phyloP scores from a whole-genome alignment of 2,888 invertebrate species.

The Microchrysa polita region DNA sequence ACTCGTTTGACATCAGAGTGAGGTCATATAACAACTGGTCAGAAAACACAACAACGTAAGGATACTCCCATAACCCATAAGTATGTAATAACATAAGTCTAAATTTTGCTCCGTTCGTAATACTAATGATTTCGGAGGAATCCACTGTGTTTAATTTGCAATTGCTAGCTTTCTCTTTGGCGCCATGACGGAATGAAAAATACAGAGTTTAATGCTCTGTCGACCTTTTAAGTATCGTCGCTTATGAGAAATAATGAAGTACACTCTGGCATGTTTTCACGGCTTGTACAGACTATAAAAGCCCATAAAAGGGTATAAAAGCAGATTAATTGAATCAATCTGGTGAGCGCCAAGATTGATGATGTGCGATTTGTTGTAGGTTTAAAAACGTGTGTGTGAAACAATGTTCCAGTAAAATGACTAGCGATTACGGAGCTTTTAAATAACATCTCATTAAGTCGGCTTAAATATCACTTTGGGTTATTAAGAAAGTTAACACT shows the following conservation, averaged over 20 bases:
- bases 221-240: slow-evolving; percentile 36
- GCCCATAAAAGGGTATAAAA: slow-evolving; percentile 32
- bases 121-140: slow-evolving; percentile 29
- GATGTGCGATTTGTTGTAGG: slow-evolving; percentile 20
- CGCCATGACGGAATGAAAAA: slow-evolving; percentile 39
- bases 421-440: not conserved
- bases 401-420: slow-evolving; percentile 10
- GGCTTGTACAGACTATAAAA: not conserved
- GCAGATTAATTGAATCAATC: slow-evolving; percentile 36
- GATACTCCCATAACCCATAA: not conserved
- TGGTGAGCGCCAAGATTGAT: slow-evolving; percentile 25
- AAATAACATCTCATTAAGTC: too few species aligned
- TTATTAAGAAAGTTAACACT: too few species aligned
- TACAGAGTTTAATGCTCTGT: slow-evolving; percentile 36
- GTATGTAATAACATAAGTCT: too few species aligned
- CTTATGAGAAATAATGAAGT: slow-evolving; percentile 35
- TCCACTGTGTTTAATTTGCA: slow-evolving; percentile 40
- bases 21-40: not conserved
- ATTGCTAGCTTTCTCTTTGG: slow-evolving; percentile 32
- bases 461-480: too few species aligned
- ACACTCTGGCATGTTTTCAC: slow-evolving; percentile 24
- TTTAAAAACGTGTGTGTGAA: slow-evolving; percentile 23
- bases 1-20: too few species aligned
- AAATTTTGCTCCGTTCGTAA: slow-evolving; percentile 3
- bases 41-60: not conserved